Percentiles rank a stretch among this genome's conserved stretches.
Evolutionary conservation across 2,797 vertebrate genomes (phyloP).

Genomic region (Peromyscus aztecus): DNA sequence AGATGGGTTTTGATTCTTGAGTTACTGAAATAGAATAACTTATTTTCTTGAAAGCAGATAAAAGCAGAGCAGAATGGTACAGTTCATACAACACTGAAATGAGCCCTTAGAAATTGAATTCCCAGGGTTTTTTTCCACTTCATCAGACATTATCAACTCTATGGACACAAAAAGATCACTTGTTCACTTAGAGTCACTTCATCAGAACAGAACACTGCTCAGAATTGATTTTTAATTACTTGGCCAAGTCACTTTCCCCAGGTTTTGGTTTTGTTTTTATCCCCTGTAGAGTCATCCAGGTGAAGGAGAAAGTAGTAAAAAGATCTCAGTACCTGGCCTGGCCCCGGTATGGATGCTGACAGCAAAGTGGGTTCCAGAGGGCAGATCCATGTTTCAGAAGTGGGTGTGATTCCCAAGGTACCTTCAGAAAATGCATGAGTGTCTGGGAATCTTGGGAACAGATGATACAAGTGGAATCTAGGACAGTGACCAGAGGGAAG

Average conservation of each 20-base stretch:
- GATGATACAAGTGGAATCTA: background rate
- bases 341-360: background rate
- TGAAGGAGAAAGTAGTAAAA: background rate
- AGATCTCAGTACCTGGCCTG: background rate
- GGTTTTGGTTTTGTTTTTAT: background rate
- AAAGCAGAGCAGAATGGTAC: conserved; percentile 63
- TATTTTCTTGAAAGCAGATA: conserved; percentile 75
- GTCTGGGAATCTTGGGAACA: background rate
- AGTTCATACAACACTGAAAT: conserved; percentile 58
- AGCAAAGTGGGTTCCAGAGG: background rate
- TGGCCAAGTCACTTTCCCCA: background rate
- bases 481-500: background rate
- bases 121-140: conserved; percentile 7
- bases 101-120: background rate
- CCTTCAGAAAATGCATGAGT: background rate
- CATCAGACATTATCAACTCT: conserved; percentile 21
- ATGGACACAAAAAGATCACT: background rate
- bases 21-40: conserved; percentile 66
- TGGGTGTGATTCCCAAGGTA: background rate
- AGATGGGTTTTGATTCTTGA: conserved; percentile 66
- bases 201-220: background rate
- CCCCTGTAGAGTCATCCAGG: background rate
- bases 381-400: background rate
- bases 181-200: background rate
- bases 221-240: background rate